These are phyloP conservation scores for Puffinus mauretanicus DNA, from an alignment of 2,113 vertebrate species.

Conservation along the genomic window DNA sequence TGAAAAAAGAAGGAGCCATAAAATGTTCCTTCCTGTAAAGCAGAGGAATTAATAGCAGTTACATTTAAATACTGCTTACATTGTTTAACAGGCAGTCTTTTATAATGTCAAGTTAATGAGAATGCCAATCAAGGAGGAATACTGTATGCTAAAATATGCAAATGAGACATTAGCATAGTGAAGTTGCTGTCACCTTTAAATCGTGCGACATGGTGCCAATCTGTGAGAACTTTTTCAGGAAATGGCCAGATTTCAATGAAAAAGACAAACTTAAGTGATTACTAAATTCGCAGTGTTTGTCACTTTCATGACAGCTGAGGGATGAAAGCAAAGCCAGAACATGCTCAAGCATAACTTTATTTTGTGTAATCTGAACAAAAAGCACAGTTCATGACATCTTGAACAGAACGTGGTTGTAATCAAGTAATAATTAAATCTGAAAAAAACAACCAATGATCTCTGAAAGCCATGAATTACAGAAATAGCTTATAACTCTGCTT, in stretches of 20 bases:
- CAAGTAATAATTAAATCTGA: neutral
- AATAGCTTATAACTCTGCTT: neutral
- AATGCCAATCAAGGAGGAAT: constrained; percentile 35
- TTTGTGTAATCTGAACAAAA: constrained; percentile 2
- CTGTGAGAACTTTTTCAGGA: neutral
- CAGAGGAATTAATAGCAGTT: constrained; percentile 29
- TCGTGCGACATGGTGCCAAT: neutral
- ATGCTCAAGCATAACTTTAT: constrained; percentile 31
- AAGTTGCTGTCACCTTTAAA: constrained; percentile 19
- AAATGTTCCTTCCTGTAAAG: neutral
- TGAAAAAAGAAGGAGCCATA: constrained; percentile 1
- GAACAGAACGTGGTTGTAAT: neutral
- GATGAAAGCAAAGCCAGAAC: neutral
- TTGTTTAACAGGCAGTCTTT: constrained; percentile 51
- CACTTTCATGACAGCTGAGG: neutral
- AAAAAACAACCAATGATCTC: neutral
- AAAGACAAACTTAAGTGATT: neutral
- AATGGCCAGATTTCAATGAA: neutral
- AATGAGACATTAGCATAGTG: neutral
- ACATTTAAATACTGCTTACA: constrained; percentile 39
- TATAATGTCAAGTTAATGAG: constrained; percentile 61
- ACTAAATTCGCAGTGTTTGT: neutral
- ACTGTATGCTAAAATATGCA: constrained; percentile 21
- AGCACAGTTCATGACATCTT: neutral
- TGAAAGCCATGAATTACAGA: neutral